Base-by-base conservation (phyloP, 2,797 vertebrate species). In the Syndactyla subalaris region DNA sequence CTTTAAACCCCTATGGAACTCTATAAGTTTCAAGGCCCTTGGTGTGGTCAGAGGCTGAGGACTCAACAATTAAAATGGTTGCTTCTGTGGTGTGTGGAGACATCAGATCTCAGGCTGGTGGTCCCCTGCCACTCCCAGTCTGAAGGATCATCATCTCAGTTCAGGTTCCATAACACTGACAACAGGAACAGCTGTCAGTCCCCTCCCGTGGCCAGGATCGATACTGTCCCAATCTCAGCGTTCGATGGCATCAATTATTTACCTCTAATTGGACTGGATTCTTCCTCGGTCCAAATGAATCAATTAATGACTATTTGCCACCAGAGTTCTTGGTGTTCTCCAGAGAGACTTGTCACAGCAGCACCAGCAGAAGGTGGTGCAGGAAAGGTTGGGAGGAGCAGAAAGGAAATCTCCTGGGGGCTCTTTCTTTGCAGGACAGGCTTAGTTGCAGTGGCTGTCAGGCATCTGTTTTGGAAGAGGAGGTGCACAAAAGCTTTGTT, bases 271-370 rank as follows among this genome's bases (percentile, higher is more conserved):
- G 88, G 80, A 81, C 11, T 22, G 10, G 77, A 57, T 79, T 83
- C 67, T 74, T 89, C 92, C 58, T 61, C 24, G 27, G 43, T 66
- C 32, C 62, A 10, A 13, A 29, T 14, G 55, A 96, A 94, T 97
- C 95, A 95, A 98, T 98, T 85, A 82, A 96, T 93, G 78, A 88
- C 54, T 32, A 71, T 96, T 93, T 94, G 85, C 92, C 88, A 92
- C 34, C 83, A 84, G 63, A 73, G 41, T 45, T 65, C 38, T 67
- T 19, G 66, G 68, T 62, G 59, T 24, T 57, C 79, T 93, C 87
- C 66, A 23, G 84, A 88, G 87, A 80, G 63, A 1, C 52, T 80
- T 85, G 88, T 83, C 78, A 87, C 72, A 92, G 41, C 39, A 74
- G 24, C 68, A 39, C 21, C 29, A 5, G 45, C 8, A 27, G 22